A percentile compares a stretch with the other conserved stretches of the same genome.
These are phyloP conservation scores for Eupeodes corollae DNA, from an alignment of 1,140 invertebrate species.

Conservation along the genomic window DNA sequence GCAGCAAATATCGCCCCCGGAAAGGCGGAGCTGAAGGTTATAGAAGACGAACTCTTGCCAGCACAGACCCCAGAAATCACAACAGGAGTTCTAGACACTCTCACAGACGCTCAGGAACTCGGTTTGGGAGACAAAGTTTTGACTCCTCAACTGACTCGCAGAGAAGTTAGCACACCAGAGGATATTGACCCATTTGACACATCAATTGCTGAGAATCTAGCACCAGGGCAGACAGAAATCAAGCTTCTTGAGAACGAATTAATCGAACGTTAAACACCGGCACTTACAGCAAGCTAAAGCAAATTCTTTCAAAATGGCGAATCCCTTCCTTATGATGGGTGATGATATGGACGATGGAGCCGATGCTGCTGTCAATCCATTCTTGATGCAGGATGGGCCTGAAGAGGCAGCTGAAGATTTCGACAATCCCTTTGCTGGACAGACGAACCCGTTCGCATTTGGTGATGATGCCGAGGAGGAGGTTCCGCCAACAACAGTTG, in stretches of 20 bases:
- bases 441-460: slow-evolving; percentile 49
- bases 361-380: slow-evolving; percentile 49
- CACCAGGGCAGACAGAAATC: slow-evolving; percentile 64
- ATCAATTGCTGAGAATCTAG: slow-evolving; percentile 59
- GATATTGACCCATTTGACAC: slow-evolving; percentile 69
- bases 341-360: slow-evolving; percentile 43
- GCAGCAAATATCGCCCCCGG: slow-evolving; percentile 60
- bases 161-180: slow-evolving; percentile 16
- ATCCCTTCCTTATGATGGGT: slow-evolving; percentile 61
- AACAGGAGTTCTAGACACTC: slow-evolving; percentile 29
- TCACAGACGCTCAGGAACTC: slow-evolving; percentile 35
- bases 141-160: slow-evolving; percentile 25
- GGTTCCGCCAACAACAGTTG: slow-evolving; percentile 11
- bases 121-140: slow-evolving; percentile 34
- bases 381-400: slow-evolving; percentile 26
- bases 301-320: slow-evolving; percentile 44
- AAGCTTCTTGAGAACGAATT: slow-evolving; percentile 65
- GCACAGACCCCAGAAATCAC: slow-evolving; percentile 17
- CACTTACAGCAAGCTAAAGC: slow-evolving; percentile 8
- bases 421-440: slow-evolving; percentile 29
- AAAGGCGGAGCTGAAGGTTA: slow-evolving; percentile 60
- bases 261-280: slow-evolving; percentile 34
- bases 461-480: slow-evolving; percentile 30
- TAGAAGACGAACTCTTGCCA: slow-evolving; percentile 39
- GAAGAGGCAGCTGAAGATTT: slow-evolving; percentile 6